These are phyloP conservation scores for Luidia sarsii DNA, from an alignment of 53 echinoderm and acorn worm genomes.

Conservation along the genomic window DNA sequence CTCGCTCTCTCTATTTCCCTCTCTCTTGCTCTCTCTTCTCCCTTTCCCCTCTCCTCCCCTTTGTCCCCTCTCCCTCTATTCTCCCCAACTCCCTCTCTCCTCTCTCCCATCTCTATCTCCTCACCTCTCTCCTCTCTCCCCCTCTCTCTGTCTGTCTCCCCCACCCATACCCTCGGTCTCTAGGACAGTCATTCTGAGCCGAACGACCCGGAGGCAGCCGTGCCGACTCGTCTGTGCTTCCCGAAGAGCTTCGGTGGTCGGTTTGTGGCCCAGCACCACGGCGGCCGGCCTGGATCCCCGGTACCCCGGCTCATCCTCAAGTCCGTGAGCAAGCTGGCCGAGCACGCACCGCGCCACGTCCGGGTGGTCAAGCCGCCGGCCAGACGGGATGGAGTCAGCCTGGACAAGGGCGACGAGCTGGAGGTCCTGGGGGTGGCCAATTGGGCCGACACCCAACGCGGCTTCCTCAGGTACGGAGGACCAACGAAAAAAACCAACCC, in stretches of 20 bases:
- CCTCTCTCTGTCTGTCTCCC: too few relatives aligned
- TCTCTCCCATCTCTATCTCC: neutral
- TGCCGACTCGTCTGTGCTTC: constrained; percentile 23
- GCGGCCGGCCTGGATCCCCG: too few relatives aligned
- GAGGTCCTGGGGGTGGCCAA: constrained; percentile 18
- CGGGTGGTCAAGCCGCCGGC: constrained; percentile 11
- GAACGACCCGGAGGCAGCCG: neutral
- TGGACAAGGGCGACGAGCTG: constrained; percentile 29
- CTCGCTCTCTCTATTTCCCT: too few relatives aligned
- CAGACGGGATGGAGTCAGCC: neutral
- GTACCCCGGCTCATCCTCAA: constrained; percentile 1
- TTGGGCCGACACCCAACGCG: neutral
- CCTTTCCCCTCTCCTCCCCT: too few relatives aligned
- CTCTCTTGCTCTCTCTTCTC: too few relatives aligned
- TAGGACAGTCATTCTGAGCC: too few relatives aligned
- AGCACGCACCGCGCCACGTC: constrained; percentile 21
- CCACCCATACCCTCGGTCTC: too few relatives aligned
- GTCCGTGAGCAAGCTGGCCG: constrained; percentile 23
- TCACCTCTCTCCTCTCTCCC: too few relatives aligned
- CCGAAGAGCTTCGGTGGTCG: constrained; percentile 31
- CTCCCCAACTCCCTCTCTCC: neutral
- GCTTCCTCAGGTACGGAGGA: constrained; percentile 27
- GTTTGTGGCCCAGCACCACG: constrained; percentile 13
- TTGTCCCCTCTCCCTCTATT: too few relatives aligned
- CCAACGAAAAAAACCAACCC: neutral